These are phyloP conservation scores for Gymnodraco acuticeps DNA, from an alignment of 2,797 vertebrate species.

Conservation along the genomic window DNA sequence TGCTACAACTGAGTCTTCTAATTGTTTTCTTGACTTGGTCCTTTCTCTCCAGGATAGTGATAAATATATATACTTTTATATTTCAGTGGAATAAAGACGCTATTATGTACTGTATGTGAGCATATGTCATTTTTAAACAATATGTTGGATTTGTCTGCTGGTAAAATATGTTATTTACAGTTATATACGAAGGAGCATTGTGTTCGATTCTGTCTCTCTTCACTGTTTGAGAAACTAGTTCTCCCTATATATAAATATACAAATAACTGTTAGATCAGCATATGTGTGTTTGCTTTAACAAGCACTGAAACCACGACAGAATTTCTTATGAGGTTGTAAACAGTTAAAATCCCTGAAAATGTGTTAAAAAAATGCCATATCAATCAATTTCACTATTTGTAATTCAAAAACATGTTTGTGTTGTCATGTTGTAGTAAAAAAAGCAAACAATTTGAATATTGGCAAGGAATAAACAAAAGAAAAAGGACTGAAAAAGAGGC, in stretches of 20 bases:
- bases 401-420: background rate
- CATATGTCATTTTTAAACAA: conserved; percentile 61
- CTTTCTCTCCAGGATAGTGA: conserved; percentile 84
- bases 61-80: conserved; percentile 90
- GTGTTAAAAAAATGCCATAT: background rate
- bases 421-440: too few relatives aligned
- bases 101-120: conserved; percentile 83
- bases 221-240: background rate
- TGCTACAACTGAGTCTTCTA: conserved; percentile 73
- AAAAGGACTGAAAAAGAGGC: too few relatives aligned
- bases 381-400: background rate
- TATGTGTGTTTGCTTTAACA: background rate
- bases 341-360: background rate
- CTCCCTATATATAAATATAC: background rate
- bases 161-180: background rate
- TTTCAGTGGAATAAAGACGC: conserved; percentile 88
- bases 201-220: conserved; percentile 5
- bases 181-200: background rate
- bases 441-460: too few relatives aligned
- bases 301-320: background rate
- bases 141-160: background rate
- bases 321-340: background rate
- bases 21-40: conserved; percentile 84
- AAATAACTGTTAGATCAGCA: background rate
- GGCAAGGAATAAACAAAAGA: too few relatives aligned